phyloP scores from a whole-genome alignment of 2,888 invertebrate genomes.

The Drosophila paramelanica region DNA sequence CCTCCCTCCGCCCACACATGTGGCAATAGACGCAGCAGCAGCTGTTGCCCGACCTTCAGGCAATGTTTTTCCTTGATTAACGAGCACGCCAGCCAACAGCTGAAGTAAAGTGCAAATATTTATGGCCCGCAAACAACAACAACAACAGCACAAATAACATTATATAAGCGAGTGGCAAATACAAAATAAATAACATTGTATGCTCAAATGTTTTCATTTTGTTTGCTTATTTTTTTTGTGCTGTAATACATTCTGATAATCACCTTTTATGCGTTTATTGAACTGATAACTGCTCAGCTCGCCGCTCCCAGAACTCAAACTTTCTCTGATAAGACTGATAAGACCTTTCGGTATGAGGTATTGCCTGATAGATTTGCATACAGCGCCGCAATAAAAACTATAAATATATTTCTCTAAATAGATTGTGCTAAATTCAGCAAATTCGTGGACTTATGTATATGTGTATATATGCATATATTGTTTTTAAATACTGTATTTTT shows the following conservation, averaged over 20 bases:
- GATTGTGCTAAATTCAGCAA: no score
- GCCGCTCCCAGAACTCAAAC: neutral
- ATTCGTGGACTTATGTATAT: no score
- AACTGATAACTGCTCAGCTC: constrained; percentile 42
- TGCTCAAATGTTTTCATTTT: constrained; percentile 25
- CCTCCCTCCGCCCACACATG: constrained; percentile 28
- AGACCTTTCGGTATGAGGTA: constrained; percentile 1
- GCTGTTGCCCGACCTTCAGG: constrained; percentile 60
- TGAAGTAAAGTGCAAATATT: constrained; percentile 53
- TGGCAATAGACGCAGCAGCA: constrained; percentile 22
- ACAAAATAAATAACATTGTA: constrained; percentile 11
- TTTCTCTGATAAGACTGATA: constrained; percentile 32
- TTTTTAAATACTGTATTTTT: no score
- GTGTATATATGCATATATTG: no score
- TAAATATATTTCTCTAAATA: constrained; percentile 12
- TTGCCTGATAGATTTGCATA: neutral
- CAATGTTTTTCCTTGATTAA: constrained; percentile 52
- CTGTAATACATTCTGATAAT: constrained; percentile 38
- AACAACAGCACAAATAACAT: constrained; percentile 26
- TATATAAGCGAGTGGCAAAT: constrained; percentile 30
- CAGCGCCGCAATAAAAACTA: neutral
- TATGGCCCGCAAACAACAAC: constrained; percentile 28
- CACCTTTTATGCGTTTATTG: constrained; percentile 54
- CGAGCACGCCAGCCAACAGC: constrained; percentile 12
- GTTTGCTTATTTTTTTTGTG: neutral